These are phyloP conservation scores for Centroberyx gerrardi DNA, from an alignment of 2,797 vertebrate genomes.

Conservation along the genomic window DNA sequence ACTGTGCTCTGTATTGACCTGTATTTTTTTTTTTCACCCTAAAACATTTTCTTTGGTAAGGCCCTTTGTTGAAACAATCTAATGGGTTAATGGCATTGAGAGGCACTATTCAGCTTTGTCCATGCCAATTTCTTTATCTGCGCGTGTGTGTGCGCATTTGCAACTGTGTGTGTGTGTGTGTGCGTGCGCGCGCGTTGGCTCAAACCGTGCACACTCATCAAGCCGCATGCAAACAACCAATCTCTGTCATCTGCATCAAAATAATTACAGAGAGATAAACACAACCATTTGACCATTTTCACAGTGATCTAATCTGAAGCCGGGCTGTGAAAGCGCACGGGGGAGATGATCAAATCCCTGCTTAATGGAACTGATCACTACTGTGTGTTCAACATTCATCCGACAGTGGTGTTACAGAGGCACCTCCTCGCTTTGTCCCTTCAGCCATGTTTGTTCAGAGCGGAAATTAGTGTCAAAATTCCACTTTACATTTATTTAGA, in stretches of 20 bases:
- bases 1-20: slow-evolving; percentile 34
- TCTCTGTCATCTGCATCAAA: slow-evolving; percentile 83
- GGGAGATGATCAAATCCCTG: slow-evolving; percentile 82
- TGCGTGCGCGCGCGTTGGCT: slow-evolving; percentile 37
- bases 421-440: slow-evolving; percentile 47
- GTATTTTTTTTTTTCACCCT: slow-evolving; percentile 50
- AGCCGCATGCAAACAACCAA: slow-evolving; percentile 75
- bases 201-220: slow-evolving; percentile 66
- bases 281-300: slow-evolving; percentile 81
- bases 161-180: not conserved
- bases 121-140: slow-evolving; percentile 15
- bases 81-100: slow-evolving; percentile 87
- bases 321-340: slow-evolving; percentile 66
- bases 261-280: slow-evolving; percentile 85
- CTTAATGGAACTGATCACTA: slow-evolving; percentile 82
- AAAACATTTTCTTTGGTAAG: slow-evolving; percentile 60
- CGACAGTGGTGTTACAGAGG: slow-evolving; percentile 61
- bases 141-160: slow-evolving; percentile 35
- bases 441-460: slow-evolving; percentile 40
- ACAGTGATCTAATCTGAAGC: slow-evolving; percentile 81
- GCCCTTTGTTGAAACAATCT: slow-evolving; percentile 76
- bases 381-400: slow-evolving; percentile 72
- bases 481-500: slow-evolving; percentile 38
- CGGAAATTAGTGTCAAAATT: slow-evolving; percentile 51
- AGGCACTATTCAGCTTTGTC: slow-evolving; percentile 72